A percentile compares a stretch with the other conserved stretches of the same genome.
phyloP scores from a whole-genome alignment of 2,888 invertebrate genomes.

The Hemithea aestivaria region DNA sequence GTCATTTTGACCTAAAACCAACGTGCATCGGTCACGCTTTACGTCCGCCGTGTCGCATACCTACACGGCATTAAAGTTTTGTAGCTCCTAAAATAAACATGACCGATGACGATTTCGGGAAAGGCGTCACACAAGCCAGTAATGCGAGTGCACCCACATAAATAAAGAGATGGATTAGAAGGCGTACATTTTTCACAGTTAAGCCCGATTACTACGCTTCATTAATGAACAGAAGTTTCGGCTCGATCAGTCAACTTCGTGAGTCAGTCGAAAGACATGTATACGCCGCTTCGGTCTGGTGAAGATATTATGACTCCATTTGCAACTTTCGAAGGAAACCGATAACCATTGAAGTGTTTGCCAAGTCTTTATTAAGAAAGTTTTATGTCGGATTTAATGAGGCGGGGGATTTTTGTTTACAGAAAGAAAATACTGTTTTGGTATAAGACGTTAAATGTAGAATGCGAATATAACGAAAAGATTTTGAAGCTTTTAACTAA shows the following conservation, averaged over 20 bases:
- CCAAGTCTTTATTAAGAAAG: background rate
- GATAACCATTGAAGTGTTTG: constrained; percentile 8
- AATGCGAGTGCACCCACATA: constrained; percentile 40
- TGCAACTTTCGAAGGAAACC: constrained; percentile 16
- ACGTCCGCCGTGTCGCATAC: constrained; percentile 2
- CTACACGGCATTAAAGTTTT: constrained; percentile 31
- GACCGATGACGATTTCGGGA: constrained; percentile 57
- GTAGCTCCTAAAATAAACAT: constrained; percentile 61
- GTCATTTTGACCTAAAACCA: constrained; percentile 1
- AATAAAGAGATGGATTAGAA: constrained; percentile 48
- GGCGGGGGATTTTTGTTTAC: constrained; percentile 14
- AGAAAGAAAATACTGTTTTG: background rate
- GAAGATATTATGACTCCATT: constrained; percentile 19
- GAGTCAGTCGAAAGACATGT: constrained; percentile 14
- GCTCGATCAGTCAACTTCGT: constrained; percentile 14
- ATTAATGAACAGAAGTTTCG: constrained; percentile 31
- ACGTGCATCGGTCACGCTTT: constrained; percentile 17
- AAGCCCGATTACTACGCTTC: constrained; percentile 43
- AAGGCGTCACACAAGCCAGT: constrained; percentile 55
- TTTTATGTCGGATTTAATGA: constrained; percentile 21
- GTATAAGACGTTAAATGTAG: background rate
- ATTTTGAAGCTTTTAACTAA: too few species aligned
- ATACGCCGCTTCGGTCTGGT: constrained; percentile 10
- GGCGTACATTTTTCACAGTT: constrained; percentile 45
- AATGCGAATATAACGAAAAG: constrained; percentile 13